These are phyloP conservation scores for Palythoa heliodiscus DNA, from an alignment of 92 coral and sea anemone species.

Conservation along the genomic window DNA sequence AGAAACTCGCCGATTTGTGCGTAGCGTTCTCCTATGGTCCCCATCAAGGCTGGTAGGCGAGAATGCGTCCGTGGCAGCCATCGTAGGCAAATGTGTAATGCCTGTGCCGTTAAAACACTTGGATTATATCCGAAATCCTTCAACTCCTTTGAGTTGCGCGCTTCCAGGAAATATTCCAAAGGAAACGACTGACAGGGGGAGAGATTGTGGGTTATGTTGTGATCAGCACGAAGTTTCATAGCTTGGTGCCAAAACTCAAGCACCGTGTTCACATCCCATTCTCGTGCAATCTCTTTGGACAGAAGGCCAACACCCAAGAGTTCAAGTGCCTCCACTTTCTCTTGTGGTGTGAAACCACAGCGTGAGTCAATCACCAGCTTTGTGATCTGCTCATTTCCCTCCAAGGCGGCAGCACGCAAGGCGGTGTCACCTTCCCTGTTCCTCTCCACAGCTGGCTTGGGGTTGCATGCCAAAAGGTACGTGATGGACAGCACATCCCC, in stretches of 20 bases:
- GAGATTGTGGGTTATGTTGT: constrained; percentile 38
- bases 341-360: constrained; percentile 64
- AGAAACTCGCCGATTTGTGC: constrained; percentile 87
- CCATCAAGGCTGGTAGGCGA: constrained; percentile 78
- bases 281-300: constrained; percentile 81
- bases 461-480: constrained; percentile 53
- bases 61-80: constrained; percentile 70
- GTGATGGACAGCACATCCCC: constrained; percentile 71
- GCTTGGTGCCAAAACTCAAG: constrained; percentile 85
- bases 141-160: constrained; percentile 61
- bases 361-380: constrained; percentile 65
- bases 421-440: constrained; percentile 82
- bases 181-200: constrained; percentile 62
- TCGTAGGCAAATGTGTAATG: constrained; percentile 75
- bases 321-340: constrained; percentile 73
- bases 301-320: constrained; percentile 75
- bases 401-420: constrained; percentile 75
- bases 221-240: constrained; percentile 61
- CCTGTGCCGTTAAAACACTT: constrained; percentile 78
- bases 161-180: constrained; percentile 76
- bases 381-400: constrained; percentile 73
- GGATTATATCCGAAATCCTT: constrained; percentile 67
- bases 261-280: constrained; percentile 76
- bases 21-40: constrained; percentile 84
- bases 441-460: constrained; percentile 59